phyloP scores from a whole-genome alignment of 2,113 vertebrate species.

The Forbesichthys papilliferus region DNA sequence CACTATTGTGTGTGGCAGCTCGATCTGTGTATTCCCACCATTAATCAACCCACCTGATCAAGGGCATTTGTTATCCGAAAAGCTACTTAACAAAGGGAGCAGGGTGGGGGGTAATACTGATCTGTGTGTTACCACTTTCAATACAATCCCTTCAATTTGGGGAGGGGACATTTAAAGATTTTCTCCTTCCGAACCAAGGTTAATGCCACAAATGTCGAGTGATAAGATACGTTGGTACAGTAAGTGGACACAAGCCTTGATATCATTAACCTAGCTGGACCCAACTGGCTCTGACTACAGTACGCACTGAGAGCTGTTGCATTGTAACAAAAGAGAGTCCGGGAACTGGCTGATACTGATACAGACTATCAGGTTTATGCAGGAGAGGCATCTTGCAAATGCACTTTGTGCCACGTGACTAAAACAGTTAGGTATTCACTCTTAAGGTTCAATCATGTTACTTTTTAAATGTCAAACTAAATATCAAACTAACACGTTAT shows the following conservation, averaged over 20 bases:
- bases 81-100: conserved; percentile 26
- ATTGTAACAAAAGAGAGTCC: neutral
- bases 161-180: conserved; percentile 34
- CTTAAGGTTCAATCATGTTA: neutral
- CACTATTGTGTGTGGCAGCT: neutral
- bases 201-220: conserved; percentile 33
- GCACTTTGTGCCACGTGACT: conserved; percentile 8
- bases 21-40: conserved; percentile 51
- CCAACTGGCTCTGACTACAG: neutral
- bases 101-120: neutral
- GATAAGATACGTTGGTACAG: conserved; percentile 64
- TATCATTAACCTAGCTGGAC: conserved; percentile 52
- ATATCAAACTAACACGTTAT: neutral
- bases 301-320: conserved; percentile 3
- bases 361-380: conserved; percentile 51
- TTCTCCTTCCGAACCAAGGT: conserved; percentile 51
- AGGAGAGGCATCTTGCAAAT: conserved; percentile 41
- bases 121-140: conserved; percentile 40
- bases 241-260: conserved; percentile 44
- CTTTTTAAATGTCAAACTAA: neutral
- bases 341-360: conserved; percentile 14
- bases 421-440: conserved; percentile 11
- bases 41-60: conserved; percentile 71
- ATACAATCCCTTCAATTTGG: conserved; percentile 39
- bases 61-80: conserved; percentile 50